Percentiles rank a stretch among this genome's conserved stretches.
phyloP scores from a whole-genome alignment of 2,113 vertebrate genomes.

The Anas platyrhynchos region DNA sequence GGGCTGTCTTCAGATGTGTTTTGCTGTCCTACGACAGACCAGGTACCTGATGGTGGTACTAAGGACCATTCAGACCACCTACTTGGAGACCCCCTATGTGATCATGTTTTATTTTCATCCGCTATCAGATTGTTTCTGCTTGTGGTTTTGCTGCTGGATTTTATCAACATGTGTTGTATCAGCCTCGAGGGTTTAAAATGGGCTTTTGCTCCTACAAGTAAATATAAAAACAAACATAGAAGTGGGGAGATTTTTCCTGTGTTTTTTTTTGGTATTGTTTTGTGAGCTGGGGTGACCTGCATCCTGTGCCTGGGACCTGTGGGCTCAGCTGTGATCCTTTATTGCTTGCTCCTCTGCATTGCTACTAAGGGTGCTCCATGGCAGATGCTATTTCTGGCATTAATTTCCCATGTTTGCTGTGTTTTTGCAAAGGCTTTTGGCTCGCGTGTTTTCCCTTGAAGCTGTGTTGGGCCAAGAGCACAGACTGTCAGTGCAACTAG shows the following conservation, averaged over 20 bases:
- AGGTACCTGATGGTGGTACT: neutral
- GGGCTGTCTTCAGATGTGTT: neutral
- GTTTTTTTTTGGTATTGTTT: neutral
- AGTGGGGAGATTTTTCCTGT: neutral
- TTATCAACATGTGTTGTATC: neutral
- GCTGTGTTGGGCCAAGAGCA: neutral
- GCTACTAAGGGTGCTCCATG: neutral
- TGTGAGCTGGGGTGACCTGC: neutral
- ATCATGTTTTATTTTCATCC: conserved; percentile 1
- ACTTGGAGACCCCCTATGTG: conserved; percentile 5
- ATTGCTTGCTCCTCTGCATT: neutral
- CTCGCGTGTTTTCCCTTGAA: neutral
- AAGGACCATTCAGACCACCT: conserved; percentile 34
- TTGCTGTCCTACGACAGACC: neutral
- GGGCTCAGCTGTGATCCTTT: neutral
- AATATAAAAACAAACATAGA: conserved; percentile 27
- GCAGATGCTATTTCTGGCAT: neutral
- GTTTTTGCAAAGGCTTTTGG: neutral
- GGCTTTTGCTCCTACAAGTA: conserved; percentile 5
- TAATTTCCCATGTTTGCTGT: neutral
- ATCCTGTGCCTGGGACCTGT: neutral
- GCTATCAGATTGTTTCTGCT: neutral
- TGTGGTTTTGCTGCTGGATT: conserved; percentile 17
- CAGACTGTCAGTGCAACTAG: neutral
- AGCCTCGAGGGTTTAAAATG: conserved; percentile 26